phyloP scores from a whole-genome alignment of 2,113 vertebrate species.

The Coryphaenoides rupestris region DNA sequence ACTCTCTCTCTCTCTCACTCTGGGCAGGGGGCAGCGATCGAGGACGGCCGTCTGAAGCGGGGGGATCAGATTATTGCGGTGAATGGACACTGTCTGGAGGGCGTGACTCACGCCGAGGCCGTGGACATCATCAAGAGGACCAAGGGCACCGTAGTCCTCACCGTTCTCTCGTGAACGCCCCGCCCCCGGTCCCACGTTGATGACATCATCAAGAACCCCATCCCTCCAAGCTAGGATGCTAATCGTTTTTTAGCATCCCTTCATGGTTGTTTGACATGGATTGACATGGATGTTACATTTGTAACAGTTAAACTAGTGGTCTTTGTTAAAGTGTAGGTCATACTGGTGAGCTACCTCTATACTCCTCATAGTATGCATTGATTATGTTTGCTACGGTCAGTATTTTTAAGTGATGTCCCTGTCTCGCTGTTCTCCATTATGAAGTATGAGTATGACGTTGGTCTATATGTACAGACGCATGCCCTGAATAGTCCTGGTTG shows the following conservation, averaged over 20 bases:
- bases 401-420: too few species aligned
- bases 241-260: too few species aligned
- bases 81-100: conserved; percentile 88
- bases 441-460: too few species aligned
- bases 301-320: too few species aligned
- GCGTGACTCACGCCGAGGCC: conserved; percentile 85
- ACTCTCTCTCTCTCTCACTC: background rate
- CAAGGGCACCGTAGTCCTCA: conserved; percentile 84
- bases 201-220: background rate
- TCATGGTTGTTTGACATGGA: too few species aligned
- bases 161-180: conserved; percentile 78
- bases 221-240: background rate
- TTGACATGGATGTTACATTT: too few species aligned
- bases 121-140: conserved; percentile 87
- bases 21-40: conserved; percentile 85
- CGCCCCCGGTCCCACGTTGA: background rate
- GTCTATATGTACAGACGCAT: too few species aligned
- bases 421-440: too few species aligned
- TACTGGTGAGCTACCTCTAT: conserved; percentile 28
- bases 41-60: conserved; percentile 84
- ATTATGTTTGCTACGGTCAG: too few species aligned
- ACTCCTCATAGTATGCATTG: background rate
- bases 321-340: too few species aligned
- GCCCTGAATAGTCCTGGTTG: too few species aligned
- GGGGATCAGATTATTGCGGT: conserved; percentile 92